Base-by-base conservation (phyloP, 2,888 invertebrate genomes). In the Arctia plantaginis region DNA sequence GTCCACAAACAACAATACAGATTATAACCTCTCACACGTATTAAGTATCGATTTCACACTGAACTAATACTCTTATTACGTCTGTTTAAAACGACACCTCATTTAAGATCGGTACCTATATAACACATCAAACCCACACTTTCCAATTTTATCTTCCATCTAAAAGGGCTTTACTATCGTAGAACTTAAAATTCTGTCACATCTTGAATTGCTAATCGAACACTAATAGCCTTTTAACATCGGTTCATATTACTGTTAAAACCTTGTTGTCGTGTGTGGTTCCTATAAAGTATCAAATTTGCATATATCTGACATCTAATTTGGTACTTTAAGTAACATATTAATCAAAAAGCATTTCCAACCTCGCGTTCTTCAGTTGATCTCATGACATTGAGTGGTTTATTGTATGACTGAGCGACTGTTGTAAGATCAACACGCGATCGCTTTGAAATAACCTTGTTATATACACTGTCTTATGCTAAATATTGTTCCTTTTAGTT, bases 141-240 rank as follows among this genome's bases (percentile, higher is more conserved):
- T 86, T 87, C 79, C 71, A 86, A 84, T 87, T 84, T 87, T 87
- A 85, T 86, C 84, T 84, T 62, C 27, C 75, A 83, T 85, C 83
- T 86, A 85, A 73, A 85, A 90, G 85, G 83, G 85, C 88, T 76
- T 81, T 77, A 67, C 77, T 66, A 77, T 74, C 77, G 75, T 80
- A 76, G 75, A 84, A 81, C 82, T 85, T 84, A 84, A 89, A 89
- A 87, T 89, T 89, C 84, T 87, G 86, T 89, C 86, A 87, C 87
- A 87, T 92, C 90, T 94, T 90, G 85, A 89, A 91, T 93, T 91
- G 92, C 93, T 92, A 92, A 93, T 92, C 89, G 90, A 89, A 91
- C 89, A 88, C 91, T 92, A 92, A 93, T 93, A 89, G 89, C 86
- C 85, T 85, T 82, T 85, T 86, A 88, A 88, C 85, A 87, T 87